Conservation (phyloP, 2,113 vertebrate species). For the Podocnemis expansa region DNA sequence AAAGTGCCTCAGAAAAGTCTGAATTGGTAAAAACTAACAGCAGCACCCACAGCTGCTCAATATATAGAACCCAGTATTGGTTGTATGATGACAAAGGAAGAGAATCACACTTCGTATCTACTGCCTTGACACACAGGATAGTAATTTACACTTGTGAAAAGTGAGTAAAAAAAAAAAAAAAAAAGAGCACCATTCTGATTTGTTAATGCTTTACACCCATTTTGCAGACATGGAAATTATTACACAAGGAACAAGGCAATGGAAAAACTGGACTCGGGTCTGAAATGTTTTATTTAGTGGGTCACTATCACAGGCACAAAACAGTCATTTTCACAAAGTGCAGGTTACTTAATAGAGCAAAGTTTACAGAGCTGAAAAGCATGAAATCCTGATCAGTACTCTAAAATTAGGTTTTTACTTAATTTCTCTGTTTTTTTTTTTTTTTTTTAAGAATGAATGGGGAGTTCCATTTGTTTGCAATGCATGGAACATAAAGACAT, state of each 20-base stretch:
- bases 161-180: not conserved
- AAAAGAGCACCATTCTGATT: not conserved
- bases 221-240: not conserved
- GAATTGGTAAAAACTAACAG: not conserved
- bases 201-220: not conserved
- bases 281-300: not conserved
- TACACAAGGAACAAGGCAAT: not conserved
- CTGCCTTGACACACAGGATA: not conserved
- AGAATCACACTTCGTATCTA: not conserved
- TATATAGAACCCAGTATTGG: not conserved
- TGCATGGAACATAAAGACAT: not conserved
- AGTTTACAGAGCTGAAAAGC: not conserved
- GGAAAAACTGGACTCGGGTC: not conserved
- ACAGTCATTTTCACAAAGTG: not conserved
- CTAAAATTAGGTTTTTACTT: not conserved
- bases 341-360: not conserved
- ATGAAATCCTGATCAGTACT: not conserved
- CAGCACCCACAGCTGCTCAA: not conserved
- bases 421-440: conserved; percentile 3
- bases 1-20: not conserved
- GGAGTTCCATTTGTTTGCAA: not conserved
- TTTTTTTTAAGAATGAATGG: not conserved
- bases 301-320: not conserved
- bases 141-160: not conserved
- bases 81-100: conserved; percentile 2